A percentile compares a stretch with the other conserved stretches of the same genome.
Conservation (phyloP, 1,140 invertebrate species). For the Trichonephila clavipes region DNA sequence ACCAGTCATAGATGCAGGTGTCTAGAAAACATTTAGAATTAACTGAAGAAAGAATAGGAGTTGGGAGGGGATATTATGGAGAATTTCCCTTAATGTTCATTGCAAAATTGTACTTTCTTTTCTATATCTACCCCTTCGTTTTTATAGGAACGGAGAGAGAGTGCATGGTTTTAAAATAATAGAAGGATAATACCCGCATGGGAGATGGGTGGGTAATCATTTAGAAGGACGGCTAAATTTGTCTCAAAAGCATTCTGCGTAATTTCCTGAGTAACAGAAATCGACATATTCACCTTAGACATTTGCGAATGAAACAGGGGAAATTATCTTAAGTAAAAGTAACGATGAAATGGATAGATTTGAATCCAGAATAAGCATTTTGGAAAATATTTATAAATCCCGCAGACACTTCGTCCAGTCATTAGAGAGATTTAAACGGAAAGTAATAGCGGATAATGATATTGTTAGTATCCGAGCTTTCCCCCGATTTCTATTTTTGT, state of each 20-base stretch:
- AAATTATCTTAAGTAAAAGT: slow-evolving; percentile 42
- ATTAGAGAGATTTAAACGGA: slow-evolving; percentile 15
- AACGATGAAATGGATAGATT: slow-evolving; percentile 26
- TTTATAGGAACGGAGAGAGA: background rate
- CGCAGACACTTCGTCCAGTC: background rate
- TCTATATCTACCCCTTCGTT: background rate
- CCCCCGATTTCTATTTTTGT: background rate
- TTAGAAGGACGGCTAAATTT: slow-evolving; percentile 32
- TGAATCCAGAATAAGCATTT: background rate
- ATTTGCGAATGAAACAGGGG: slow-evolving; percentile 22
- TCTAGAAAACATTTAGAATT: slow-evolving; percentile 63
- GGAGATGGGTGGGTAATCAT: slow-evolving; percentile 16
- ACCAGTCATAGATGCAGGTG: slow-evolving; percentile 61
- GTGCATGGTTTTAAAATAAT: slow-evolving; percentile 44
- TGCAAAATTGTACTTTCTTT: slow-evolving; percentile 28
- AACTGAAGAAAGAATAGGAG: slow-evolving; percentile 47
- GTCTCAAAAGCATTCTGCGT: slow-evolving; percentile 13
- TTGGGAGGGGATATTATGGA: slow-evolving; percentile 8
- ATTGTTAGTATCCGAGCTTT: background rate
- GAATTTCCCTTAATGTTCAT: slow-evolving; percentile 40
- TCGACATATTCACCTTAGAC: slow-evolving; percentile 39
- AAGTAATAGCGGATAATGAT: slow-evolving; percentile 1
- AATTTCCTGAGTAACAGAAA: slow-evolving; percentile 27
- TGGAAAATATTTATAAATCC: slow-evolving; percentile 27
- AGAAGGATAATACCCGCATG: background rate